Conservation (phyloP, 2,888 invertebrate genomes). For the Acanthacorydalis orientalis region DNA sequence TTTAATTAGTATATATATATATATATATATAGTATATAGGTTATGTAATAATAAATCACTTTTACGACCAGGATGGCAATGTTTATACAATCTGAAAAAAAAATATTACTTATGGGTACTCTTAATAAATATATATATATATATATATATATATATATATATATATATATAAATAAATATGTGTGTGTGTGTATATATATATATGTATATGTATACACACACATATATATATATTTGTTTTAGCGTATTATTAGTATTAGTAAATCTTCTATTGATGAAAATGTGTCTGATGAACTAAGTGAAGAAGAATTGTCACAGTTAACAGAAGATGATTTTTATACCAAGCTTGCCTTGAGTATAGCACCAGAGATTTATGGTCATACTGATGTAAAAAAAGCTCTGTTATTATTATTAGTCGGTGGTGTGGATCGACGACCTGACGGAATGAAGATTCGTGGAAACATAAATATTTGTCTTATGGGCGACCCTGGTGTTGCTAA, state of each 20-base stretch:
- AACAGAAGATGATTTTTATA: conserved; percentile 80
- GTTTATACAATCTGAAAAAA: no score
- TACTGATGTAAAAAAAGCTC: conserved; percentile 93
- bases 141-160: no score
- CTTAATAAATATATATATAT: no score
- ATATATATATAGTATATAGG: no score
- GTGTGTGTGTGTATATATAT: conserved; percentile 2
- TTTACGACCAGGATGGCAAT: no score
- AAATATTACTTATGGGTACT: no score
- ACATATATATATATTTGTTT: no score
- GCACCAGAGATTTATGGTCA: conserved; percentile 99
- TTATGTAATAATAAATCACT: no score
- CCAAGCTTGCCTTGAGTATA: conserved; percentile 77
- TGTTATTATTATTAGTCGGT: conserved; percentile 80
- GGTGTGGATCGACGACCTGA: conserved; percentile 76
- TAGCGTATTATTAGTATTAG: conserved; percentile 65
- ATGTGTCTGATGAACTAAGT: conserved; percentile 52
- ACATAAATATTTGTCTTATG: conserved; percentile 97
- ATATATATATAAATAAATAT: conserved; percentile 3
- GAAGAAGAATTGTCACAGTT: conserved; percentile 68
- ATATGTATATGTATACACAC: conserved; percentile 1
- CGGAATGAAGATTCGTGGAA: conserved; percentile 95
- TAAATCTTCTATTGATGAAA: conserved; percentile 68
- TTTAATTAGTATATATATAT: no score
- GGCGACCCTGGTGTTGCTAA: conserved; percentile 99